Evolutionary conservation across 1,140 invertebrate genomes (phyloP), one percentile per base, ranked within the genome.

Genomic region (Lasioglossum albipes): DNA sequence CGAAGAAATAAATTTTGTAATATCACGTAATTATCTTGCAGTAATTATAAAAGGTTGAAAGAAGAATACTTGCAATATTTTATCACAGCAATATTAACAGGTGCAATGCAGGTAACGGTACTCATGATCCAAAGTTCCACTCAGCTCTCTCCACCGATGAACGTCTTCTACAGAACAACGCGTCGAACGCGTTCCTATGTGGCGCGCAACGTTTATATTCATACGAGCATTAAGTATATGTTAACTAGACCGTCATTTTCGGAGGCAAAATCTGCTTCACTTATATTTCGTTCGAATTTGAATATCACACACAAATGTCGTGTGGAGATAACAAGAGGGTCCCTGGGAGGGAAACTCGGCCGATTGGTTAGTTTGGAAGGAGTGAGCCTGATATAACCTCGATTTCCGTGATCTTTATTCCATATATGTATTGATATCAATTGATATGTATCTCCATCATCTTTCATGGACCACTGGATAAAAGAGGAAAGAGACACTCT

Each of bases 81-180:
- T 54, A 99, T 97, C 2, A 99, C 96, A 54, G 99, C 99, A 90
- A 99, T 99, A 94, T 99, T 99, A 0, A 99, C 97, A 41, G 99
- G 98, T 13, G 98, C 98, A 57, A 96, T 94, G 80, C 96, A 97
- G 45, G 98, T 99, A 75, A 97, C 94, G 65, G 95, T 91, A 84
- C 86, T 94, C 94, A 93, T 93, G 83, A 74, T 89, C 27, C 3
- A 72, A 84, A 81, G 54, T 73, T 22, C 2, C 22, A 16, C 22
- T 79, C 12, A 49, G 13, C 16, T 5, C 6, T 22, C 13, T 18
- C 42, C 18, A 16, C 20, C 2, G 10, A 16, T 2, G n/a, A 7
- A 4, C 20, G 18, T 31, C 41, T n/a, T 20, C 52, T 1, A 9
- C 6, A 0, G 7, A 75, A 45, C 61, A n/a, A n/a, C n/a, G n/a